Conservation (phyloP, 1,140 invertebrate genomes). For the Linepithema humile region DNA sequence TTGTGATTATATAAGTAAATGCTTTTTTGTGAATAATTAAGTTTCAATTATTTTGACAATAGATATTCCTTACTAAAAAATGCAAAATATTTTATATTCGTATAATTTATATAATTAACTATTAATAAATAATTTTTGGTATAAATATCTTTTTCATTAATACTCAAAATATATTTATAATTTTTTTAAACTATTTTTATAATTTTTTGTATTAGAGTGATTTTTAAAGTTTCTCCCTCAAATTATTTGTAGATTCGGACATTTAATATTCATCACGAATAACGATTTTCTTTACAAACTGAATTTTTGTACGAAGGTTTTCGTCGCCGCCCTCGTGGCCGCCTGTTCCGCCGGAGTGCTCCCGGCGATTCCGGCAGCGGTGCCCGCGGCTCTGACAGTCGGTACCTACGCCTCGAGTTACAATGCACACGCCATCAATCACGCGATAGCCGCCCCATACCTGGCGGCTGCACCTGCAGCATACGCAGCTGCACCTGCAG, state of each 20-base stretch:
- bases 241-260: neutral
- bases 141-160: neutral
- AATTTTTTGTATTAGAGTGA: neutral
- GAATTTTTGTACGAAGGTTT: conserved; percentile 75
- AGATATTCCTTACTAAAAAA: too few species aligned
- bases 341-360: conserved; percentile 76
- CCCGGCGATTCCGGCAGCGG: conserved; percentile 80
- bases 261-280: neutral
- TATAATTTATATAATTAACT: neutral
- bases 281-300: neutral
- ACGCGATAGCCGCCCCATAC: conserved; percentile 86
- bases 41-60: too few species aligned
- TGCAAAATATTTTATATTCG: neutral
- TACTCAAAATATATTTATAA: neutral
- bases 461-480: conserved; percentile 82
- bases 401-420: conserved; percentile 87
- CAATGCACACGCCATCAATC: conserved; percentile 87
- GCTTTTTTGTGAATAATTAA: too few species aligned
- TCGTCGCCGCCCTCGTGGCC: conserved; percentile 82
- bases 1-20: too few species aligned
- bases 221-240: neutral
- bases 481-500: conserved; percentile 61
- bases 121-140: neutral
- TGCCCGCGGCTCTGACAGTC: conserved; percentile 85
- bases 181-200: neutral